Evolutionary conservation across 1,140 invertebrate genomes (phyloP), one percentile per base, ranked within the genome.

Genomic region (Philopotamus ludificatus): DNA sequence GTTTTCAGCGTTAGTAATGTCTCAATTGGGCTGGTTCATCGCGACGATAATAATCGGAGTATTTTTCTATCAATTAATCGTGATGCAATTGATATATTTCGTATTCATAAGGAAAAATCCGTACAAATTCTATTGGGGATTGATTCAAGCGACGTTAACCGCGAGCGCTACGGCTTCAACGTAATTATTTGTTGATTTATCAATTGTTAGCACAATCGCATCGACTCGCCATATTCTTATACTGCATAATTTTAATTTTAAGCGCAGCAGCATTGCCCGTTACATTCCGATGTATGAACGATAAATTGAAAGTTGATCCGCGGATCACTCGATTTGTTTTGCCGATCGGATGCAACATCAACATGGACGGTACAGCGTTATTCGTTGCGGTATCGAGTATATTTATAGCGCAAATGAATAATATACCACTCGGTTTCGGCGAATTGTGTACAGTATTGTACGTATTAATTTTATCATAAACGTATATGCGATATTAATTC

Each of bases 261-360:
- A 97, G 94, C 76, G 91, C 95, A 71, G 95, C 95, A 42, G 95
- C 96, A 45, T 83, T 98, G 47, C 96, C 96, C 42, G 87, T 98
- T 47, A 97, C 95, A 45, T 96, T 98, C 78, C 87, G 88, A 49
- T 92, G 93, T 75, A 89, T 98, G 87, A 95, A 97, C 76, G 92
- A 95, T 70, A 94, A 94, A 67, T 83, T 95, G 51, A 86, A 87
- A 68, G 86, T 97, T 61, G 94, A 98, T 81, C 85, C 89, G 25
- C 84, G 94, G 53, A 92, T 99, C 49, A 94, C 94, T 0, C 84
- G 92, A 59, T 96, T 95, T 78, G 90, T 95, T 12, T 80, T 97
- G 3, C 94, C 94, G 0, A 92, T 96, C 67, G 93, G 93, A 18
- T 92, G 91, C 72, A 95, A 94, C 67, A 89, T 95, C 70, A 97